These are phyloP conservation scores for Aromia moschata DNA, from an alignment of 2,888 invertebrate species.

Conservation along the genomic window DNA sequence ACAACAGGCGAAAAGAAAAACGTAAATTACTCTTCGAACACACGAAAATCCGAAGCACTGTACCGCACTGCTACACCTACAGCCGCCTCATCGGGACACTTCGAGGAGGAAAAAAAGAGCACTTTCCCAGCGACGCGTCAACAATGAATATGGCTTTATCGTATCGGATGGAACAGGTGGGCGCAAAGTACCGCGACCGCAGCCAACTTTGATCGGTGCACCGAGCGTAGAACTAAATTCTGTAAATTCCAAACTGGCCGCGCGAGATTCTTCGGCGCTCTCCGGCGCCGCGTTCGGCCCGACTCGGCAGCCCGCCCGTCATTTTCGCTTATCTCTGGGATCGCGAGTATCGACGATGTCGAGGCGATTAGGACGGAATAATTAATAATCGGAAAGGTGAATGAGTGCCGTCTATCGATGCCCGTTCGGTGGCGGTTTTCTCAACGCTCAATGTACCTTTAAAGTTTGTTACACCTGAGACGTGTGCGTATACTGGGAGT, in stretches of 20 bases:
- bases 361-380: too few relatives aligned
- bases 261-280: conserved; percentile 15
- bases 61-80: conserved; percentile 16
- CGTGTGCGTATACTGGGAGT: too few relatives aligned
- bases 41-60: conserved; percentile 6
- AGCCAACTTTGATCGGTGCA: conserved; percentile 22
- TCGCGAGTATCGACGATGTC: not conserved
- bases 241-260: conserved; percentile 26
- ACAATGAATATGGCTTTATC: conserved; percentile 8
- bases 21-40: conserved; percentile 1
- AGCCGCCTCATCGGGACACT: conserved; percentile 13
- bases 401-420: too few relatives aligned
- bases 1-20: conserved; percentile 1
- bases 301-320: conserved; percentile 10
- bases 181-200: conserved; percentile 14
- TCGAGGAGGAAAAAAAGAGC: not conserved
- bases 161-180: conserved; percentile 15
- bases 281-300: not conserved
- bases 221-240: conserved; percentile 23
- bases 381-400: too few relatives aligned
- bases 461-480: too few relatives aligned
- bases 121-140: conserved; percentile 2
- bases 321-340: conserved; percentile 11
- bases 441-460: too few relatives aligned
- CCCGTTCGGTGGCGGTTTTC: too few relatives aligned